Evolutionary conservation across 2,888 invertebrate species (phyloP).

Genomic region (Epinotia brunnichana): DNA sequence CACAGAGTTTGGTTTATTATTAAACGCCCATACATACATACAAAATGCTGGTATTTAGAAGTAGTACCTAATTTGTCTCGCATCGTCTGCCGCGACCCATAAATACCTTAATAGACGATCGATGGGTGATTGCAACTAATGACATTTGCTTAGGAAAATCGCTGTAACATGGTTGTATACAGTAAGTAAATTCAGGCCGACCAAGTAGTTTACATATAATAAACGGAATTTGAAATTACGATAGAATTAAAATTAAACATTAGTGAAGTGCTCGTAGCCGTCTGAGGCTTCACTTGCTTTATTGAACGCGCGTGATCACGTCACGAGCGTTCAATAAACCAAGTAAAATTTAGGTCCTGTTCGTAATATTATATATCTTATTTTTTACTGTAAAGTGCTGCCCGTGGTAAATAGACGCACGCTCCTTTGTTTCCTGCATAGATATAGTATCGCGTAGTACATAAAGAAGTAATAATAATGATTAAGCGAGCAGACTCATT

Average conservation of each 20-base stretch:
- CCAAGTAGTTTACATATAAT: neutral
- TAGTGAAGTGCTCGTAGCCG: neutral
- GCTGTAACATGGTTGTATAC: neutral
- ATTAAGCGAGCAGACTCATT: neutral
- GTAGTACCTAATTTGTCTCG: conserved; percentile 9
- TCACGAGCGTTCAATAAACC: no score
- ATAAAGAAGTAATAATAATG: neutral
- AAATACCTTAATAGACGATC: conserved; percentile 15
- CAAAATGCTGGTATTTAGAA: no score
- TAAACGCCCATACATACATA: no score
- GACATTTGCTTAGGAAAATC: conserved; percentile 14
- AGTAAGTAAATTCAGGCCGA: neutral
- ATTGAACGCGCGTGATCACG: no score
- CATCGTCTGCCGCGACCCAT: conserved; percentile 5
- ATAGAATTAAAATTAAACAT: neutral
- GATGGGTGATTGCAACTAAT: conserved; percentile 22
- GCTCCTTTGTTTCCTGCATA: no score
- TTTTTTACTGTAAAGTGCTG: no score
- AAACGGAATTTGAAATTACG: neutral
- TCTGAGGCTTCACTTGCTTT: neutral
- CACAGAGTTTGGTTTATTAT: no score
- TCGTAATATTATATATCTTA: no score
- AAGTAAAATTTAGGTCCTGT: no score
- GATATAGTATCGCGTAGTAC: no score
- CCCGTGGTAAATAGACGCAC: no score